Evolutionary conservation across 2,888 invertebrate species (phyloP), one percentile per base, ranked within the genome.

Genomic region (Campoplex capitator): DNA sequence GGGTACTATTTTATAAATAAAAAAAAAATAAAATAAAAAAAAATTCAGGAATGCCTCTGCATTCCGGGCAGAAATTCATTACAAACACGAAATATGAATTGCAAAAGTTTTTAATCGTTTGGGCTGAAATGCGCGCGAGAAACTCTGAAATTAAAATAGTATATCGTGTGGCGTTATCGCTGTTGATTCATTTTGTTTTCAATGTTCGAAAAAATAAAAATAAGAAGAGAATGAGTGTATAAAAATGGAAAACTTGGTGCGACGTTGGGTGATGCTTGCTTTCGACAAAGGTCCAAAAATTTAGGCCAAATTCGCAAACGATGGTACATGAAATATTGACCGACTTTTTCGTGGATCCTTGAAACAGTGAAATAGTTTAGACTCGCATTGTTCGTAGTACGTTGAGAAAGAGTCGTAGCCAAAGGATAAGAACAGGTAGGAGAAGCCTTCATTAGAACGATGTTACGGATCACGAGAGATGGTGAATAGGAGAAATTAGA

Each of bases 401-500:
- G 42, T 42, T 42, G 48, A 38, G 23, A 23, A 23, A 23, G 62
- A 23, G 42, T 51, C 3, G 68, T 56, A 65, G 35, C 38, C 23
- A 23, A 78, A 56, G 56, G 42, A 68, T 54, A 32, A 38, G 18
- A 58, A 11, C 9, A 65, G 56, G 73, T n/a, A 75, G 71, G 75
- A 86, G 84, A 86, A 88, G 84, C 87, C 88, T 89, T 92, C 90
- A 87, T 92, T 88, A 90, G 88, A 89, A 85, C 84, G 88, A 78
- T 87, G 91, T 89, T 90, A 89, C 86, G 89, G 89, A 85, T 89
- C 88, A 88, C 78, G 84, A 85, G 81, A 88, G 79, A 77, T 74
- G 75, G 85, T 91, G 92, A 92, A 92, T 91, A 89, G 90, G 75
- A 88, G 88, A 88, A 92, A 91, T 91, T 90, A 91, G 90, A 87